Conservation (phyloP, 2,888 invertebrate genomes). For the Ennomos erosarius region DNA sequence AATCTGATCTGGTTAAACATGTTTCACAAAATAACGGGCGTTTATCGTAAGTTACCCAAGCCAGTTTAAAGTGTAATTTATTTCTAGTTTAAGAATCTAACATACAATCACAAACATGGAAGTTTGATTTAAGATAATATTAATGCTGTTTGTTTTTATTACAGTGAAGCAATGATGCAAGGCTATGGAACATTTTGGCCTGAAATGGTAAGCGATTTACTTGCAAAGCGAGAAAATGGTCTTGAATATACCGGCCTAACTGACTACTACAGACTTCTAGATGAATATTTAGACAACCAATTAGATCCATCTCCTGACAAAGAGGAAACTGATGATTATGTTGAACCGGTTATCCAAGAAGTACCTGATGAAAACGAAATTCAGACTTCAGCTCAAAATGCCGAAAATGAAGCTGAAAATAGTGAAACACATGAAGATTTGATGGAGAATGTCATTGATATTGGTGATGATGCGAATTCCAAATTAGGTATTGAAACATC, state of each 20-base stretch:
- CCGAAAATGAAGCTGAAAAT: slow-evolving; percentile 34
- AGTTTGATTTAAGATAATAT: neutral
- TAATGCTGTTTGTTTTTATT: slow-evolving; percentile 32
- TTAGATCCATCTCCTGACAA: slow-evolving; percentile 63
- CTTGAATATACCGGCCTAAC: slow-evolving; percentile 79
- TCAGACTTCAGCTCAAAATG: slow-evolving; percentile 43
- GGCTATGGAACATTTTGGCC: slow-evolving; percentile 77
- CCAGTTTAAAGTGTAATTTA: too few relatives aligned
- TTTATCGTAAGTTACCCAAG: slow-evolving; percentile 63
- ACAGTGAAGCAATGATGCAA: slow-evolving; percentile 76
- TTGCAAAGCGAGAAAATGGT: slow-evolving; percentile 76
- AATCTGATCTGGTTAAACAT: slow-evolving; percentile 73
- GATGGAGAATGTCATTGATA: slow-evolving; percentile 67
- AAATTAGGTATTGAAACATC: slow-evolving; percentile 71
- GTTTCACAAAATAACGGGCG: slow-evolving; percentile 70
- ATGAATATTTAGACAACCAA: slow-evolving; percentile 82
- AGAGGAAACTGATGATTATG: slow-evolving; percentile 62
- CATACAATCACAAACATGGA: too few relatives aligned
- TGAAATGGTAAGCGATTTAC: slow-evolving; percentile 77
- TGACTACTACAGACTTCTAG: slow-evolving; percentile 83
- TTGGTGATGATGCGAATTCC: slow-evolving; percentile 59
- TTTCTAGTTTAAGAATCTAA: too few relatives aligned
- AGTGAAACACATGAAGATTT: slow-evolving; percentile 47
- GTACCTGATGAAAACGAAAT: slow-evolving; percentile 64
- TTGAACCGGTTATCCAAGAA: slow-evolving; percentile 59